Evolutionary conservation across 2,888 invertebrate species (phyloP), one percentile per base, ranked within the genome.

Genomic region (Sarcophaga carnaria): DNA sequence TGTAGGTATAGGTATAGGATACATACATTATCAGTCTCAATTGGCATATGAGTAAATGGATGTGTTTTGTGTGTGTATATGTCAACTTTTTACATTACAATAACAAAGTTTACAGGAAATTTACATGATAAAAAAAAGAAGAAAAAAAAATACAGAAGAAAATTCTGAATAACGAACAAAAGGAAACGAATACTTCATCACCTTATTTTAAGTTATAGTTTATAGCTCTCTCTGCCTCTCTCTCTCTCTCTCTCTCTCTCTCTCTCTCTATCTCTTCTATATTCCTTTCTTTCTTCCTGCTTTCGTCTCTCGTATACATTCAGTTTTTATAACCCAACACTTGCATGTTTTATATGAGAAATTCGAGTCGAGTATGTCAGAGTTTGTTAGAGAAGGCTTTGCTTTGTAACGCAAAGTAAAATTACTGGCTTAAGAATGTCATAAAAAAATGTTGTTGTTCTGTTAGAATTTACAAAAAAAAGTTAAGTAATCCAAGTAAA

Each of bases 101-200:
- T 5, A 77, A 72, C 37, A 74, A 74, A 69, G 49, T 69, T 49
- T 49, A 14, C 47, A 22, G 49, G 49, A 69, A 69, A 22, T 69
- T 69, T 69, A 69, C 69, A 49, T 49, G 20, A 20, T 49, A 62
- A 62, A n/a, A 37, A 1, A 2, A 37, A 0, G 8, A 37, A 27
- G 6, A 27, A 22, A 22, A 37, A 37, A 37, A 37, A 37, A 37
- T 37, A 2, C 8, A 37, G 37, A 37, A 37, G 37, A 37, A 37
- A 37, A 37, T 37, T 37, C 37, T 10, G 14, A 62, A 62, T 62
- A 8, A 62, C 8, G 22, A 20, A 49, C 22, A 54, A 25, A 25
- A 54, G 70, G 14, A 70, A 69, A 69, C 14, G 22, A 49, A 69
- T 17, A 25, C 8, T 25, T 70, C 54, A 70, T 70, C 49, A 70